Evolutionary conservation across 2,888 invertebrate species (phyloP).

Genomic region (Podotricha telesiphe): DNA sequence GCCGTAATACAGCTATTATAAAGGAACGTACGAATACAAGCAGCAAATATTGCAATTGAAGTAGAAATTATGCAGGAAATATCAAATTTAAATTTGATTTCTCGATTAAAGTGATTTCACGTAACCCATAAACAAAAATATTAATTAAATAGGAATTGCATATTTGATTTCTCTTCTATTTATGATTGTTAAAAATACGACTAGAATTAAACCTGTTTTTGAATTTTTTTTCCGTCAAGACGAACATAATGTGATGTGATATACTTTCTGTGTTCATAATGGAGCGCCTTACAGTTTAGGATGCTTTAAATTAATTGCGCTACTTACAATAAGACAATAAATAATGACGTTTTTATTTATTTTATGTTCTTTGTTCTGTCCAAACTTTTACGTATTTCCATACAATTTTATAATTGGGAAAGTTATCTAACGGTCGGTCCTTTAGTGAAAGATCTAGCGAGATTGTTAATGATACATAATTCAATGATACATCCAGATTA

Average conservation of each 20-base stretch:
- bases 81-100: constrained; percentile 8
- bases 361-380: constrained; percentile 7
- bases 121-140: background rate
- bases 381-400: background rate
- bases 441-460: constrained; percentile 12
- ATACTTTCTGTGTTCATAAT: background rate
- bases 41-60: background rate
- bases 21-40: background rate
- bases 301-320: background rate
- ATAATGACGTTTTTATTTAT: background rate
- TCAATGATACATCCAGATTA: constrained; percentile 8
- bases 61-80: constrained; percentile 4
- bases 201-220: too few relatives aligned
- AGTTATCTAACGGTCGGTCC: background rate
- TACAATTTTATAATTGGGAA: constrained; percentile 7
- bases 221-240: background rate
- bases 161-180: too few relatives aligned
- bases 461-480: constrained; percentile 21
- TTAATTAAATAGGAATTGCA: background rate
- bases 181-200: too few relatives aligned
- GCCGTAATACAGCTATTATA: background rate
- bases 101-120: background rate
- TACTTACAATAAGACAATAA: background rate
- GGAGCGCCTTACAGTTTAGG: background rate
- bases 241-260: background rate